Conservation (phyloP, 2,113 vertebrate species). For the Eonycteris spelaea region DNA sequence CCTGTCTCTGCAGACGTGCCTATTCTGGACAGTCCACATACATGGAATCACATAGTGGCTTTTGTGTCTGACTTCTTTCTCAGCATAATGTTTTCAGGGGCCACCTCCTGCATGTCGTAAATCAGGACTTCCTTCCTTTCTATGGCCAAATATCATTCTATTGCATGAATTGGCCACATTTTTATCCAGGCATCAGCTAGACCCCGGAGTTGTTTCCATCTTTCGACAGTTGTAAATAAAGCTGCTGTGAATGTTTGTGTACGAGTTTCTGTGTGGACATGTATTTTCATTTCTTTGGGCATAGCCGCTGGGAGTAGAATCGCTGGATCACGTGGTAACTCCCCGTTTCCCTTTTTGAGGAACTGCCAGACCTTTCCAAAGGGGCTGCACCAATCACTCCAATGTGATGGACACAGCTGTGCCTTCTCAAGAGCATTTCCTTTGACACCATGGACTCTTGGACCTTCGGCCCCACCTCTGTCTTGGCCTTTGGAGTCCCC, state of each 20-base stretch:
- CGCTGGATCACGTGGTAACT: background rate
- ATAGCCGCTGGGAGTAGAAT: background rate
- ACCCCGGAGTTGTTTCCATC: background rate
- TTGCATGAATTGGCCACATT: no score
- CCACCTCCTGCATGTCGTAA: accelerated
- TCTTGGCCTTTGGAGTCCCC: background rate
- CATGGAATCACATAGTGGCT: background rate
- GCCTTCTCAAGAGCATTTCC: background rate
- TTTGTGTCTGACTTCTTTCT: background rate
- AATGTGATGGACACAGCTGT: background rate
- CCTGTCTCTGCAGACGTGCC: background rate
- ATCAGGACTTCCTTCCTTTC: background rate
- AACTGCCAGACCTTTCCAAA: background rate
- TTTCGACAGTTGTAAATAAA: background rate
- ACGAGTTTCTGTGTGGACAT: background rate
- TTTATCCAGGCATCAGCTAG: background rate
- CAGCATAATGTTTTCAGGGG: background rate
- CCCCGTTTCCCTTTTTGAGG: background rate
- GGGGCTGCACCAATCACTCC: background rate
- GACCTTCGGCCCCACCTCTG: background rate
- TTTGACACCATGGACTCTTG: background rate
- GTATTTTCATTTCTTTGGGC: background rate
- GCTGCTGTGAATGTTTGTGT: accelerated
- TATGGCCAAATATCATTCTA: background rate
- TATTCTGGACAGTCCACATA: background rate